Evolutionary conservation across 1,140 invertebrate species (phyloP), one percentile per base, ranked within the genome.

Genomic region (Sycophaga agraensis): DNA sequence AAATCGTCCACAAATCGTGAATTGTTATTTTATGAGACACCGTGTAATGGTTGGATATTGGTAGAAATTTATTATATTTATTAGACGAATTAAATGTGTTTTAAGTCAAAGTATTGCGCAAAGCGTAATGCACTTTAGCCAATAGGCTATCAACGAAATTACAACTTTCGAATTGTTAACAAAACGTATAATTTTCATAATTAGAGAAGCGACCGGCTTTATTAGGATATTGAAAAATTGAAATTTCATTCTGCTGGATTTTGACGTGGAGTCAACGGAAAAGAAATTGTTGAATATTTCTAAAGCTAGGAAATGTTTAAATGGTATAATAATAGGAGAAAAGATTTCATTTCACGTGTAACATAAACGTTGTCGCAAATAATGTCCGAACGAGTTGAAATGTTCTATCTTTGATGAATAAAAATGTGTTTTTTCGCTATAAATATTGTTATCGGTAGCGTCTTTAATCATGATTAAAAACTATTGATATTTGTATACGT

Each of bases 351-450:
- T 56, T 34, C 14, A 21, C 14, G 6, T 45, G 39, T 54, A 28
- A 40, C 31, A 11, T 56, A 34, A 45, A 40, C 40, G 50, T 53
- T 56, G 28, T 56, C 5, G 16, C 7, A 55, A 43, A 21, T 21
- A 31, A 43, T 11, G 2, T 11, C 21, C 5, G 14, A 43, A 12
- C 0, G 26, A 45, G 21, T 34, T 28, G 7, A 45, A 14, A n/a
- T 35, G 54, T 46, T 48, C 9, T 21, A 26, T 16, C 19, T 37
- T 35, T 3, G 14, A 57, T 22, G 2, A 48, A 45, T 16, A 16
- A 9, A 54, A 54, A 55, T 43, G 24, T 55, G 37, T 34, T 46
- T 35, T 57, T 28, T 34, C 12, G 24, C 22, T 49, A 28, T 40
- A 31, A 49, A 58, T 40, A 39, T 58, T 58, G 45, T 58, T 49